phyloP scores from a whole-genome alignment of 2,113 vertebrate species.

The Gymnogyps californianus region DNA sequence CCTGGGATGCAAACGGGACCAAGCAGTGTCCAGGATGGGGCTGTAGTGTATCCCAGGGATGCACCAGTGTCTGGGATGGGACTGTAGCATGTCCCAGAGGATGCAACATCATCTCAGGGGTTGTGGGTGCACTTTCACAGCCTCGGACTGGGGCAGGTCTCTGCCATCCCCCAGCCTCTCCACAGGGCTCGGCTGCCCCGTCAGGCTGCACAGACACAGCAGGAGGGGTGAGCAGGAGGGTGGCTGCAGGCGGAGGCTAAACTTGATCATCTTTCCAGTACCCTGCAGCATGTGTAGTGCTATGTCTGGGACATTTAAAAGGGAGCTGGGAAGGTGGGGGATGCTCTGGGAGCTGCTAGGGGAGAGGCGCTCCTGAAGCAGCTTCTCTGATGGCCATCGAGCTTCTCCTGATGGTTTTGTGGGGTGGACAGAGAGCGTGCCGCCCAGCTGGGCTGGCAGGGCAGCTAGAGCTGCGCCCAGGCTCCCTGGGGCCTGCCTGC shows the following conservation, averaged over 20 bases:
- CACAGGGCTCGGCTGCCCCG: background rate
- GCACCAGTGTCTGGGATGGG: no score
- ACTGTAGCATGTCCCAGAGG: background rate
- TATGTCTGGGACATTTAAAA: background rate
- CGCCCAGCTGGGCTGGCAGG: background rate
- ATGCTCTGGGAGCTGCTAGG: background rate
- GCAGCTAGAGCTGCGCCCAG: background rate
- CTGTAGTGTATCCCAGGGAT: background rate
- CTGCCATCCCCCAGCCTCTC: background rate
- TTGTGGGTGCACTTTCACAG: background rate
- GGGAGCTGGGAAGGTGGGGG: background rate
- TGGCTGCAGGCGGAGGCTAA: background rate
- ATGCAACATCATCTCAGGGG: background rate
- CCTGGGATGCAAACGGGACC: accelerated
- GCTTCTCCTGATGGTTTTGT: background rate
- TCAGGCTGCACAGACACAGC: background rate
- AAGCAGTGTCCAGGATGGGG: background rate
- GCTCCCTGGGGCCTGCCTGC: no score
- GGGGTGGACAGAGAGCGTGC: background rate
- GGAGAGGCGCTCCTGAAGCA: background rate
- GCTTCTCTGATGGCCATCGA: background rate
- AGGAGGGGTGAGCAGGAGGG: background rate
- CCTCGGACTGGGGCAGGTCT: background rate
- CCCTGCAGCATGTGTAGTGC: background rate
- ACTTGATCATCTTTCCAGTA: background rate